Evolutionary conservation across 2,113 vertebrate species (phyloP), one percentile per base, ranked within the genome.

Genomic region (Oncorhynchus keta): DNA sequence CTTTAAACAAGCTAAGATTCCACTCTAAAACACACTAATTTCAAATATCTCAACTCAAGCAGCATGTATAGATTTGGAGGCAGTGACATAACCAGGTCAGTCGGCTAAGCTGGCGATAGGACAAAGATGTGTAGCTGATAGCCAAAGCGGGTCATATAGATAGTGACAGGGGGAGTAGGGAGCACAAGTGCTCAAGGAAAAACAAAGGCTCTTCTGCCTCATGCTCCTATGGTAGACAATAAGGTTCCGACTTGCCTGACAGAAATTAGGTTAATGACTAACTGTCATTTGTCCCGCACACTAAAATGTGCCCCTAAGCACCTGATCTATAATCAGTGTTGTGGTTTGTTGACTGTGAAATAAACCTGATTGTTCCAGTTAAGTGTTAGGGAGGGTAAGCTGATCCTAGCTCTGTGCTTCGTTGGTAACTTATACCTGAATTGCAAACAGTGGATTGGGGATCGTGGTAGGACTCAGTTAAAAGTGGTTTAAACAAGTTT

Each of bases 51-150:
- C 9, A 22, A n/a, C 20, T 62, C 59, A 18, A 13, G 13, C 51
- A 16, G 51, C 51, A 62, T 11, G n/a, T 24, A 9, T 62, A 22
- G 6, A 22, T 62, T 62, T 22, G 51, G 9, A 66, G 28, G 66
- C 18, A 35, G 30, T 18, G 6, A 32, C 18, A 30, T 4, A 14
- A 68, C 30, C 82, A 26, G 81, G 83, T 86, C 85, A 88, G 73
- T 84, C 24, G n/a, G 39, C 18, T 22, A 67, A 26, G 22, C 24
- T 30, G 82, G 55, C 13, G 74, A 66, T 71, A 61, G 26, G 12
- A 11, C 28, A 26, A 5, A 59, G 22, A 70, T 30, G 18, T 62
- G 74, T 24, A 1, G 14, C 32, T 76, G 55, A 24, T 70, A 24
- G 32, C 2, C n/a, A 62, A 59, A 26, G 11, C 9, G 68, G 68